Percentiles rank a stretch among this genome's conserved stretches.
phyloP scores from a whole-genome alignment of 2,113 vertebrate species.

The Tetraodon nigroviridis region DNA sequence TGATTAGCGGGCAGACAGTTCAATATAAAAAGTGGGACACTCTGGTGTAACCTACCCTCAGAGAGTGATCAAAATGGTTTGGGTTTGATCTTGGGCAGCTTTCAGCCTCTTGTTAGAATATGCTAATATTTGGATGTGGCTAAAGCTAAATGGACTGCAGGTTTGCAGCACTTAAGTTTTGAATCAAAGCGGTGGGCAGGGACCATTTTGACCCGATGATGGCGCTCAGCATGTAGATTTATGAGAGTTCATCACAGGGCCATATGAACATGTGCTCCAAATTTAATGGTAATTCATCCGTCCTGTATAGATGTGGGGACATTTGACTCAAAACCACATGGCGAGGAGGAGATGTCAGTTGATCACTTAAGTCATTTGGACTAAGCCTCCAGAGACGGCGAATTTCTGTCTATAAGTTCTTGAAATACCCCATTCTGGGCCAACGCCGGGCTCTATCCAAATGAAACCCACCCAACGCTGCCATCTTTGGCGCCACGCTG shows the following conservation, averaged over 20 bases:
- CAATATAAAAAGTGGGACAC: too few relatives aligned
- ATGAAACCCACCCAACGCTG: not conserved
- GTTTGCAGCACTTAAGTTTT: not conserved
- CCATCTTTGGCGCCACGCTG: not conserved
- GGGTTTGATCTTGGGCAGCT: not conserved
- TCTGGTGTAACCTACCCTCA: too few relatives aligned
- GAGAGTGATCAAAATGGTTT: too few relatives aligned
- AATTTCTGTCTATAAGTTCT: not conserved
- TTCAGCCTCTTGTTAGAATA: not conserved
- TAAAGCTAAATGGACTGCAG: not conserved
- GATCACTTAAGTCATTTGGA: not conserved
- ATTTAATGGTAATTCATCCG: not conserved
- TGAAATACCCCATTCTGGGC: not conserved
- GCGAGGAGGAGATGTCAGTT: not conserved
- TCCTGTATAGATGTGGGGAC: not conserved
- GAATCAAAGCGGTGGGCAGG: not conserved
- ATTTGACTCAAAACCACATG: not conserved
- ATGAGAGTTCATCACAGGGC: too few relatives aligned
- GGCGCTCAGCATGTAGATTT: too few relatives aligned
- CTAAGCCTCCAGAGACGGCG: not conserved
- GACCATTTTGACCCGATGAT: too few relatives aligned
- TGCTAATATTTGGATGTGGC: not conserved
- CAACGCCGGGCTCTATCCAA: not conserved
- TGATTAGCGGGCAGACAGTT: too few relatives aligned
- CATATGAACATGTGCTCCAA: not conserved